These are phyloP conservation scores for Ceratina australensis DNA, from an alignment of 1,140 invertebrate genomes.

Conservation along the genomic window DNA sequence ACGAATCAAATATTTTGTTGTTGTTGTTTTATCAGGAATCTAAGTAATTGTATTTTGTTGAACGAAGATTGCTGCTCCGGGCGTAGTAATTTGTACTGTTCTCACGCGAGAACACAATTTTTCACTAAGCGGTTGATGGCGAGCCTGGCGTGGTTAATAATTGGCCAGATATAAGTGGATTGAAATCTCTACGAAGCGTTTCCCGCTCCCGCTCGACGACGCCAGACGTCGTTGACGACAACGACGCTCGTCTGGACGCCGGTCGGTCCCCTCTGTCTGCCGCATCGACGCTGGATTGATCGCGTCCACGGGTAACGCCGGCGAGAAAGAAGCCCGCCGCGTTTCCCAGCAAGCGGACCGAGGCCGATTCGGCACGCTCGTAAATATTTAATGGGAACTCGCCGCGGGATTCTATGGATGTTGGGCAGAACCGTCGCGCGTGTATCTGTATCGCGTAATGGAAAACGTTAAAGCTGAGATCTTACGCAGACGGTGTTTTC, in stretches of 20 bases:
- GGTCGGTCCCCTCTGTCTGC: slow-evolving; percentile 21
- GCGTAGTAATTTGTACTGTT: no score
- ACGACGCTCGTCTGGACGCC: slow-evolving; percentile 26
- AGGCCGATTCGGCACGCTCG: slow-evolving; percentile 40
- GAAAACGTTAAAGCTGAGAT: slow-evolving; percentile 25
- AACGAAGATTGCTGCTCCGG: no score
- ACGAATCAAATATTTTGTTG: no score
- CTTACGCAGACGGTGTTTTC: background rate
- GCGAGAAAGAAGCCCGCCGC: background rate
- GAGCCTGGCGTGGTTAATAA: background rate
- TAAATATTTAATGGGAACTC: slow-evolving; percentile 61
- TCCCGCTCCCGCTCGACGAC: background rate
- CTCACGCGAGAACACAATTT: background rate
- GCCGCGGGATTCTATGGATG: slow-evolving; percentile 23
- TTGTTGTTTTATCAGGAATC: no score
- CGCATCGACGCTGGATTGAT: slow-evolving; percentile 30
- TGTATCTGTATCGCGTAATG: slow-evolving; percentile 7
- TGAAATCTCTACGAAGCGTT: slow-evolving; percentile 20
- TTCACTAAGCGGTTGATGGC: background rate
- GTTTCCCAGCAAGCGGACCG: background rate
- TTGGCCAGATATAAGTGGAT: slow-evolving; percentile 1
- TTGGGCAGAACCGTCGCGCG: background rate
- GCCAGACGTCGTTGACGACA: slow-evolving; percentile 7
- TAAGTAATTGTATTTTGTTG: no score
- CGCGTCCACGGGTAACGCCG: background rate